Evolutionary conservation across 2,113 vertebrate genomes (phyloP).

Genomic region (Carlito syrichta): DNA sequence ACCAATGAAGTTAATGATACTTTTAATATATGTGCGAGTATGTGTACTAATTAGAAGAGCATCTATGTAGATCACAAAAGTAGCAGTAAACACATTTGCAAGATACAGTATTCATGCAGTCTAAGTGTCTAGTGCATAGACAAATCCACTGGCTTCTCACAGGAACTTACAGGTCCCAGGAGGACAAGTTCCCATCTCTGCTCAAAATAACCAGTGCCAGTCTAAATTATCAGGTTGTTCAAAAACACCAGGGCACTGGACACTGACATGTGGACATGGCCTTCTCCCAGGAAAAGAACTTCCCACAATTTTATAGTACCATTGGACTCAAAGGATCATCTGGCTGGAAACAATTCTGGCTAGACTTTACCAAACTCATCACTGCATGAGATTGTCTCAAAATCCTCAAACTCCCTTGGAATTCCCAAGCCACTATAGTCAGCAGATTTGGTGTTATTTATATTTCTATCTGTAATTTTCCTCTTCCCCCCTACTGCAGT

Average conservation of each 20-base stretch:
- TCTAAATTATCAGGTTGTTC: neutral
- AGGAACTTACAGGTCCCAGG: neutral
- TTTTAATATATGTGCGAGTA: neutral
- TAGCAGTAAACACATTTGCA: neutral
- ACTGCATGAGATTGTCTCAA: neutral
- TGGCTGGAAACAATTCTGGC: neutral
- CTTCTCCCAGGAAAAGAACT: neutral
- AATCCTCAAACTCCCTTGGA: neutral
- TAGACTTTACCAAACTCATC: neutral
- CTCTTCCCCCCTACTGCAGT: neutral
- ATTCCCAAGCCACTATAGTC: neutral
- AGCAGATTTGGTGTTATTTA: neutral
- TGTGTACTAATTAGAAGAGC: neutral
- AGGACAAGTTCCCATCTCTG: neutral
- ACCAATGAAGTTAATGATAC: neutral
- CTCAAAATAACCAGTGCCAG: accelerated
- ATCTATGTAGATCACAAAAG: neutral
- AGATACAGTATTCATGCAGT: accelerated
- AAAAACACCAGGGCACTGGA: neutral
- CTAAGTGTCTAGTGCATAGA: neutral
- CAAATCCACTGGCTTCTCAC: neutral
- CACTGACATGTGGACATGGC: neutral
- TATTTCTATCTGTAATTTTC: neutral
- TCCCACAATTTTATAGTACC: neutral
- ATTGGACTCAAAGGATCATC: neutral